Base-by-base conservation (phyloP, 2,888 invertebrate genomes). In the Heteropelma amictum region DNA sequence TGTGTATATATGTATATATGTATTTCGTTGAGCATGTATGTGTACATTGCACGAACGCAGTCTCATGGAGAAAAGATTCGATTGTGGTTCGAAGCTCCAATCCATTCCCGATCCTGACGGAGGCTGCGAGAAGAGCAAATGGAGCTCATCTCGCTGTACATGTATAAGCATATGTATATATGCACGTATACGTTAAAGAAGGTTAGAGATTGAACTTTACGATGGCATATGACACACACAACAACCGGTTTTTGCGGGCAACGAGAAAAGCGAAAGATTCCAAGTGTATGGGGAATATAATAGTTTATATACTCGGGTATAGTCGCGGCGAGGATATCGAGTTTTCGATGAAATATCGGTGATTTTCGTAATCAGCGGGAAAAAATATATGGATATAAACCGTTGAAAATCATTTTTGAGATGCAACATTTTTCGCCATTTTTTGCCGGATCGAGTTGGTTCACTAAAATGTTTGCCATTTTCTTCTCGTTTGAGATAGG, bases 161-260 rank as follows among this genome's bases (percentile, higher is more conserved):
- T 28, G 12, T 3, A 12, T 28, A n/a, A 14, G 14, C 14, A 38
- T 17, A 28, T 45, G 14, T 42, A 17, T 17, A 40, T 30, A n/a
- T 23, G 28, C 6, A n/a, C 35, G n/a, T 23, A 33, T 23, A 28
- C 12, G 49, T 26, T 21, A 49, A 54, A 33, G 68, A 65, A 77
- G 75, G 77, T 77, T 72, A 77, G 56, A 77, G 77, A 79, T 79
- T 77, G 77, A 76, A 61, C 42, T 45, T 61, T 67, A 12, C 63
- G 47, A 51, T 56, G 64, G 53, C 72, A 77, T 72, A 69, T n/a
- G n/a, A n/a, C n/a, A 69, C 65, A 69, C 49, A 49, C 35, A 63
- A 64, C 56, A 77, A 79, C 79, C 77, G 76, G 79, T 79, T 77
- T 76, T 67, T 21, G 67, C 75, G 53, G 28, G 65, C n/a, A 17